Conservation (phyloP, 2,888 invertebrate genomes). For the Aphodius sticticus region DNA sequence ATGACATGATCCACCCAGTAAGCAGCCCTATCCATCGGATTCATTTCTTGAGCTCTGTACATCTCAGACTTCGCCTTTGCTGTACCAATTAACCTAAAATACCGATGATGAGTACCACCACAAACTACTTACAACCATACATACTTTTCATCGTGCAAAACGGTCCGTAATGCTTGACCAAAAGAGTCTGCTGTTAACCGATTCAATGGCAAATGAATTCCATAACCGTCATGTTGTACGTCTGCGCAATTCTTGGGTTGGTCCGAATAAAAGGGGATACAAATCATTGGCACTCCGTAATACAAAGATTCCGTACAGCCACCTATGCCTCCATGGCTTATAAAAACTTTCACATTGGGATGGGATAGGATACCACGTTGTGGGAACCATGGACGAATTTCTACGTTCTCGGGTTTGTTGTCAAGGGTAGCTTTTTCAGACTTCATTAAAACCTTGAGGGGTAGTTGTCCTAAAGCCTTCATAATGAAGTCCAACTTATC, state of each 20-base stretch:
- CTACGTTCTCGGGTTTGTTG: constrained; percentile 35
- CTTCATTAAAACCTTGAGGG: constrained; percentile 31
- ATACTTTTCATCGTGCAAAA: constrained; percentile 55
- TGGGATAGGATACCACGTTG: constrained; percentile 57
- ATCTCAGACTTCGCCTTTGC: constrained; percentile 36
- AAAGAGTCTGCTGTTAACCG: constrained; percentile 57
- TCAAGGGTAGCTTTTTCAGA: constrained; percentile 32
- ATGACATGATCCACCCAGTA: constrained; percentile 44
- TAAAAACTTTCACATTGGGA: constrained; percentile 63
- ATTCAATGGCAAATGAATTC: constrained; percentile 39
- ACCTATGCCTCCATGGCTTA: constrained; percentile 68
- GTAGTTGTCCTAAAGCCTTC: constrained; percentile 19
- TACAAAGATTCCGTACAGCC: constrained; percentile 65
- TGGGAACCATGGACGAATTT: constrained; percentile 37
- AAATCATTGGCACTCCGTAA: constrained; percentile 42
- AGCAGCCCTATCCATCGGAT: constrained; percentile 43
- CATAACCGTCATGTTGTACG: constrained; percentile 27
- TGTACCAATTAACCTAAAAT: constrained; percentile 28
- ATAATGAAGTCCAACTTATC: constrained; percentile 24
- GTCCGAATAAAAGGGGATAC: constrained; percentile 42
- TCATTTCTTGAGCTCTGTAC: constrained; percentile 39
- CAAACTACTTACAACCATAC: not conserved
- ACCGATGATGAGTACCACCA: not conserved
- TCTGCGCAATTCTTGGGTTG: constrained; percentile 34
- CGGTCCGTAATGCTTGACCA: constrained; percentile 55